Conservation (phyloP, 2,888 invertebrate species). For the Andrena bicolor region DNA sequence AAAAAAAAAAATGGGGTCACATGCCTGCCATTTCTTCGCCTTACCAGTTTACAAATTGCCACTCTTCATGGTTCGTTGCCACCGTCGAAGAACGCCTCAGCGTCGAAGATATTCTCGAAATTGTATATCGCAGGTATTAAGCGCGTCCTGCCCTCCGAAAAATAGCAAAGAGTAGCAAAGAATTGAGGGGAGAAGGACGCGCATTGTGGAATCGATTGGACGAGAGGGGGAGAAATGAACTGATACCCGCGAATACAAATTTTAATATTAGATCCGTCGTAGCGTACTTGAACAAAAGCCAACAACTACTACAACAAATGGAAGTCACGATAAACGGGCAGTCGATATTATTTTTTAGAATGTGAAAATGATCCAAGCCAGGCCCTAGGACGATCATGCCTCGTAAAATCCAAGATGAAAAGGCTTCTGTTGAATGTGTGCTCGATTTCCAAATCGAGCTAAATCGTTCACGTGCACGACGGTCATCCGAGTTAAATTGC, state of each 20-base stretch:
- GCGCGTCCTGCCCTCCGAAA: constrained; percentile 10
- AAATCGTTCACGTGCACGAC: constrained; percentile 27
- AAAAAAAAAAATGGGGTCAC: no score
- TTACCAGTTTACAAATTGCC: background rate
- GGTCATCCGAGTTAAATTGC: background rate
- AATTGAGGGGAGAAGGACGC: constrained; percentile 8
- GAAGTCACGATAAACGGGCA: constrained; percentile 61
- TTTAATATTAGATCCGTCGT: constrained; percentile 66
- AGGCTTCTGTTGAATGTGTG: constrained; percentile 34
- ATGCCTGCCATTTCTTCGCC: background rate
- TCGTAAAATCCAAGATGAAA: constrained; percentile 35
- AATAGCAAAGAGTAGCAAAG: constrained; percentile 4
- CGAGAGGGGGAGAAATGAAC: constrained; percentile 61
- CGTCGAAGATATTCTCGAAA: constrained; percentile 20
- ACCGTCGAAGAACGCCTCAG: constrained; percentile 35
- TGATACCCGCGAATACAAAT: constrained; percentile 72
- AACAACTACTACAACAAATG: constrained; percentile 2
- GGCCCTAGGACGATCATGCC: constrained; percentile 71
- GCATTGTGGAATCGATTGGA: constrained; percentile 21
- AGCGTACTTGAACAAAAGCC: constrained; percentile 49
- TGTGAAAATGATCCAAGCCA: constrained; percentile 69
- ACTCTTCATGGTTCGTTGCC: background rate
- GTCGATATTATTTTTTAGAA: constrained; percentile 75
- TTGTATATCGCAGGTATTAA: constrained; percentile 41
- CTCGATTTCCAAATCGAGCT: constrained; percentile 25